Percentiles rank a stretch among this genome's conserved stretches.
Evolutionary conservation across 2,888 invertebrate genomes (phyloP).

Genomic region (Aphrophora alni): DNA sequence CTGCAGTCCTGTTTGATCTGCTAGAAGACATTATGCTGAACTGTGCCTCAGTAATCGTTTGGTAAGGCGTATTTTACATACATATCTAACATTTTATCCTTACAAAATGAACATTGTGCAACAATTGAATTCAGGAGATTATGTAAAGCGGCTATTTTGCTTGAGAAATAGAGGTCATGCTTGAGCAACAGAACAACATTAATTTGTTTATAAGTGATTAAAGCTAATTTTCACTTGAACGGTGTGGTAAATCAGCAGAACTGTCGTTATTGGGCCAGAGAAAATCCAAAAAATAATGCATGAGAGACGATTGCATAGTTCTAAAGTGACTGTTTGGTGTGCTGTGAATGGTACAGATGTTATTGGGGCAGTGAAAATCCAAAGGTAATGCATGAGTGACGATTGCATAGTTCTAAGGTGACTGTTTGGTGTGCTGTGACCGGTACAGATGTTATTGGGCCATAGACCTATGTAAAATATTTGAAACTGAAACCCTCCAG

Average conservation of each 20-base stretch:
- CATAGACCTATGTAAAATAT: no score
- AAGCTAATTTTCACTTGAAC: background rate
- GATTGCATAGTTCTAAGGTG: no score
- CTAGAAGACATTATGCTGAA: background rate
- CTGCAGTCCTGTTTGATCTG: background rate
- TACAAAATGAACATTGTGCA: no score
- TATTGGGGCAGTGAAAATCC: no score
- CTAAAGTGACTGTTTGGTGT: no score
- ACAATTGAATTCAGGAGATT: background rate
- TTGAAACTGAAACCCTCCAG: no score
- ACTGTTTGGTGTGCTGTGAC: no score
- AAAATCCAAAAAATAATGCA: constrained; percentile 9
- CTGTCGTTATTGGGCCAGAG: background rate
- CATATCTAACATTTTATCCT: background rate
- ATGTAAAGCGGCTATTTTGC: background rate
- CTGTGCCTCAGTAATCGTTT: no score
- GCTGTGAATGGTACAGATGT: background rate
- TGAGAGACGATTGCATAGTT: background rate
- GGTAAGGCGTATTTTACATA: no score
- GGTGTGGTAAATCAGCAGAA: no score
- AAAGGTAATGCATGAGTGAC: no score
- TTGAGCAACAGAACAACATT: background rate
- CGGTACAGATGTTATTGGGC: no score
- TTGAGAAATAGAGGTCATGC: background rate
- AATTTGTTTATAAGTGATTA: background rate